These are phyloP conservation scores for Trissolcus brochymenae DNA, from an alignment of 2,888 invertebrate genomes.

Conservation along the genomic window DNA sequence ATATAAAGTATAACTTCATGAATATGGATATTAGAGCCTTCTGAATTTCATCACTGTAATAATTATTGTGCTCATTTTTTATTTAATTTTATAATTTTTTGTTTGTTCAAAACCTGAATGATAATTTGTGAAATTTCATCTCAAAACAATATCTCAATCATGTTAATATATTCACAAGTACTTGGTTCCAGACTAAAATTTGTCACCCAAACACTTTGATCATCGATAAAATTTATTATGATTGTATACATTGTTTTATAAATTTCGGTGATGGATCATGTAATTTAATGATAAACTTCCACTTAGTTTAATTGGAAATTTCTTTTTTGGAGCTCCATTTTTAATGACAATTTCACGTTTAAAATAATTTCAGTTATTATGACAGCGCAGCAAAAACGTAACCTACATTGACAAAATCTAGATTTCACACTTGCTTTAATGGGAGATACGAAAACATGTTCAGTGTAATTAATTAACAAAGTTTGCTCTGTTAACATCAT, in stretches of 20 bases:
- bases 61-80: too few relatives aligned
- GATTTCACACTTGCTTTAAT: neutral
- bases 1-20: conserved; percentile 31
- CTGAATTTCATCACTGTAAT: too few relatives aligned
- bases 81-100: too few relatives aligned
- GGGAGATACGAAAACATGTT: conserved; percentile 2
- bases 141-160: neutral
- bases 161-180: neutral
- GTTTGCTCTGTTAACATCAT: conserved; percentile 26
- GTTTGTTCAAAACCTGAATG: too few relatives aligned
- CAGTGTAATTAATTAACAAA: conserved; percentile 27
- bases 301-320: neutral
- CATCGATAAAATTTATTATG: too few relatives aligned
- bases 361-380: too few relatives aligned
- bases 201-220: too few relatives aligned
- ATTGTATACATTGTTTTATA: neutral
- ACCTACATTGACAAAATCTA: neutral
- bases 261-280: too few relatives aligned
- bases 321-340: neutral
- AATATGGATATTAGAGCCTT: conserved; percentile 27
- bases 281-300: neutral
- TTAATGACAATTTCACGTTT: neutral
- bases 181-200: neutral
- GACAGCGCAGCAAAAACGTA: neutral
- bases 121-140: neutral